These are phyloP conservation scores for Tapirus indicus DNA, from an alignment of 2,797 vertebrate genomes.

Conservation along the genomic window DNA sequence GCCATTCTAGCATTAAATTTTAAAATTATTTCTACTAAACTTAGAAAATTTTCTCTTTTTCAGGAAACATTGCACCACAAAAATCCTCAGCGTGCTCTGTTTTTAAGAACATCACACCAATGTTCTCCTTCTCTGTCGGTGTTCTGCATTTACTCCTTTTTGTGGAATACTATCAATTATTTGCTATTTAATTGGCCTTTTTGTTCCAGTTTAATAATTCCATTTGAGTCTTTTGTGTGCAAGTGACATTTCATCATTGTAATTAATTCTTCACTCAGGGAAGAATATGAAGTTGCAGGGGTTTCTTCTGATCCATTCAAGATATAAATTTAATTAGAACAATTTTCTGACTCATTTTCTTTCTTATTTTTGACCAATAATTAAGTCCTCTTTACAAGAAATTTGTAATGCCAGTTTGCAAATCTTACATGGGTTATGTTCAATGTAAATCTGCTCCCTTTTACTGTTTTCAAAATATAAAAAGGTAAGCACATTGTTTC, in stretches of 20 bases:
- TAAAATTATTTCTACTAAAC: conserved; percentile 37
- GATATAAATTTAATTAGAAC: conserved; percentile 52
- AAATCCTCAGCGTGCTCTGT: neutral
- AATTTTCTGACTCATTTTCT: conserved; percentile 26
- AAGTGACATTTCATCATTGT: neutral
- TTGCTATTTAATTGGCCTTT: neutral
- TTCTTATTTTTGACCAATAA: neutral
- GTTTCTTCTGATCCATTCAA: conserved; percentile 56
- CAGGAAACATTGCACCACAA: neutral
- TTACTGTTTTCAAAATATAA: neutral
- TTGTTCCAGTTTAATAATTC: conserved; percentile 13
- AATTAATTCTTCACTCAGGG: conserved; percentile 67
- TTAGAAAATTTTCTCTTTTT: neutral
- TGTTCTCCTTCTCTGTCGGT: neutral
- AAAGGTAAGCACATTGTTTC: neutral
- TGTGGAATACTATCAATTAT: neutral
- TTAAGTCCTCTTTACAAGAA: conserved; percentile 49
- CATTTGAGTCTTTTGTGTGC: neutral
- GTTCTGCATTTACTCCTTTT: neutral
- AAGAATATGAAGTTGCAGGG: neutral
- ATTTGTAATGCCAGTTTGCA: neutral
- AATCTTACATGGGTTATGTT: neutral
- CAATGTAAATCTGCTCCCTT: neutral
- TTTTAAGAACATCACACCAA: neutral
- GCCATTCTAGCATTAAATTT: conserved; percentile 36